phyloP scores from a whole-genome alignment of 2,797 vertebrate genomes.

The Falco novaeseelandiae region DNA sequence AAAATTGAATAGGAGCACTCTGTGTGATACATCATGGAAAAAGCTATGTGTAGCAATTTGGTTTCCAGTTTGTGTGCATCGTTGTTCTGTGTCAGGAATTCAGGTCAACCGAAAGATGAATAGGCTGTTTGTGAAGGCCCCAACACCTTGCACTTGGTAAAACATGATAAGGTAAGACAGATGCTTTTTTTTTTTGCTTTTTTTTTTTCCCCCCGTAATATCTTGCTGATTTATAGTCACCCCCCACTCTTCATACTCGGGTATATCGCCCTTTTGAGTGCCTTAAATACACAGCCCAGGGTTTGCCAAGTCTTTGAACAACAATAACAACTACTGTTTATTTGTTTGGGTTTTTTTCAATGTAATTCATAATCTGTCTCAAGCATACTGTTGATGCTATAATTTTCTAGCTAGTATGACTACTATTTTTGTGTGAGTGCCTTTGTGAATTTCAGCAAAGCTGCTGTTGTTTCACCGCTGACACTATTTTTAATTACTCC shows the following conservation, averaged over 20 bases:
- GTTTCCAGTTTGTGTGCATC: neutral
- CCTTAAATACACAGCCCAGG: neutral
- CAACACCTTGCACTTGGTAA: neutral
- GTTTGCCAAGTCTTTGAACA: neutral
- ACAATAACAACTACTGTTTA: neutral
- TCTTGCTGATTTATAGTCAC: neutral
- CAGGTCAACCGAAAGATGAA: neutral
- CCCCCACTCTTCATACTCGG: neutral
- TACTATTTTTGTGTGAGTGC: neutral
- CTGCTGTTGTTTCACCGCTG: neutral
- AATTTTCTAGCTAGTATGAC: neutral
- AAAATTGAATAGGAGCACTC: neutral
- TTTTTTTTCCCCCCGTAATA: neutral
- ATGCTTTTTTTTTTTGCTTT: neutral
- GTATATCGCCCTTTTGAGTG: rapidly evolving
- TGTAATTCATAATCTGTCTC: neutral
- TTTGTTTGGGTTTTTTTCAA: neutral
- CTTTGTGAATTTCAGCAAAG: neutral
- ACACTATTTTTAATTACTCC: neutral
- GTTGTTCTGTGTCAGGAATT: neutral
- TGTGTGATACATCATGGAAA: neutral
- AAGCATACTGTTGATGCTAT: neutral
- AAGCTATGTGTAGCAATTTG: neutral
- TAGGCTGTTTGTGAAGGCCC: neutral
- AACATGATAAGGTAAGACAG: neutral